Evolutionary conservation across 2,113 vertebrate genomes (phyloP).

Genomic region (Salvelinus sp.): DNA sequence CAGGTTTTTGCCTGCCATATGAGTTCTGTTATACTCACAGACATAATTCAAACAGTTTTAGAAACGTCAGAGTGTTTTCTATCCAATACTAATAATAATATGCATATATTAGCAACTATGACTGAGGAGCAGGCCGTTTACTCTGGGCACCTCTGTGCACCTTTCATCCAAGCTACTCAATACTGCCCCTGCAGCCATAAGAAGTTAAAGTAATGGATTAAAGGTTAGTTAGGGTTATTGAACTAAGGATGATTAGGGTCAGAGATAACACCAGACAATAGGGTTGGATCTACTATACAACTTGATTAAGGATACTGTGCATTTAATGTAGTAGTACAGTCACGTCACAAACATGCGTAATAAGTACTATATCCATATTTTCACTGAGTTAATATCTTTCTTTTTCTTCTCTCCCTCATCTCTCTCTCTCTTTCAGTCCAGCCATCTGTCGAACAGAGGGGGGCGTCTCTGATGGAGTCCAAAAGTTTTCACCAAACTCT

Average conservation of each 20-base stretch:
- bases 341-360: not conserved
- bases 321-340: not conserved
- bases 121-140: no score
- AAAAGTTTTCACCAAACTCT: slow-evolving; percentile 83
- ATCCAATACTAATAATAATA: no score
- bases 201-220: no score
- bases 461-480: slow-evolving; percentile 76
- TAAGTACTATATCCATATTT: not conserved
- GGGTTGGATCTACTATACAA: not conserved
- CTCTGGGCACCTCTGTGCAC: no score
- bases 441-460: slow-evolving; percentile 82
- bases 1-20: no score
- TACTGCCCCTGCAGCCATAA: no score
- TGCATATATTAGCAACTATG: no score
- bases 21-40: no score
- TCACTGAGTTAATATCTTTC: not conserved
- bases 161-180: no score
- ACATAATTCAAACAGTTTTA: no score
- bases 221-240: not conserved
- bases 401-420: not conserved
- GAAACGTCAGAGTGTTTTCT: no score
- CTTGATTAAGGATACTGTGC: not conserved
- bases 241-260: slow-evolving; percentile 62
- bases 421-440: slow-evolving; percentile 63
- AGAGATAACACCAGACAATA: not conserved